These are phyloP conservation scores for Drosophila peninsularis DNA, from an alignment of 2,888 invertebrate genomes.

Conservation along the genomic window DNA sequence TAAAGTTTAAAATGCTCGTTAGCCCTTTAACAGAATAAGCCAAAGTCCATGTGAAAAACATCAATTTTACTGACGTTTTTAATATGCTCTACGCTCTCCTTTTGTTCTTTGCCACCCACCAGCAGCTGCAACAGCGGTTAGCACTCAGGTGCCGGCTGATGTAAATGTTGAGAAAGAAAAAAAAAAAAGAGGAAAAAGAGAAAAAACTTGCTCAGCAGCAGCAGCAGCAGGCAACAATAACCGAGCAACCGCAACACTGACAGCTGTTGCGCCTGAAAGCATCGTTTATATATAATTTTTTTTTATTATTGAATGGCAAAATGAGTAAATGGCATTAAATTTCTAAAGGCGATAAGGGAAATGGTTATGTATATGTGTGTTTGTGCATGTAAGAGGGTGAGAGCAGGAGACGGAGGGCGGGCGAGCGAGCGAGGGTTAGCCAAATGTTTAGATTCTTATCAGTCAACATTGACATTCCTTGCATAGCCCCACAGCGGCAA, in stretches of 20 bases:
- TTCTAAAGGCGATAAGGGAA: conserved; percentile 27
- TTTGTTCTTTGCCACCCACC: conserved; percentile 12
- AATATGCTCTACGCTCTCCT: conserved; percentile 23
- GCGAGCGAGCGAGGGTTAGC: conserved; percentile 15
- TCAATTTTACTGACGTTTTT: conserved; percentile 43
- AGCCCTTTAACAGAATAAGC: conserved; percentile 40
- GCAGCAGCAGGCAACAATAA: conserved; percentile 14
- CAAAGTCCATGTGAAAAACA: conserved; percentile 29
- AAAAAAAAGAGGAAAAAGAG: not conserved
- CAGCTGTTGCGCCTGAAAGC: conserved; percentile 60
- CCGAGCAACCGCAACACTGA: conserved; percentile 39
- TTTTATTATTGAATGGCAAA: conserved; percentile 32
- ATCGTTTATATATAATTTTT: conserved; percentile 42
- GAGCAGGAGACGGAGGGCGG: not conserved
- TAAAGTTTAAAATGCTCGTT: conserved; percentile 6
- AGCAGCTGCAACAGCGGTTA: conserved; percentile 13
- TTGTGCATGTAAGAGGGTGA: not conserved
- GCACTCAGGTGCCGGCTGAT: conserved; percentile 40
- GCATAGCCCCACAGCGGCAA: conserved; percentile 15
- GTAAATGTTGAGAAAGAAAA: conserved; percentile 27
- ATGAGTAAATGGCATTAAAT: conserved; percentile 44
- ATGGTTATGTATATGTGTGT: not conserved
- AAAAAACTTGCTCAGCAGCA: conserved; percentile 3
- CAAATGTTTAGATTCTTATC: conserved; percentile 42
- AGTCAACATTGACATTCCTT: conserved; percentile 21